Base-by-base conservation (phyloP, 2,888 invertebrate genomes). In the Cryptocephalus moraei region DNA sequence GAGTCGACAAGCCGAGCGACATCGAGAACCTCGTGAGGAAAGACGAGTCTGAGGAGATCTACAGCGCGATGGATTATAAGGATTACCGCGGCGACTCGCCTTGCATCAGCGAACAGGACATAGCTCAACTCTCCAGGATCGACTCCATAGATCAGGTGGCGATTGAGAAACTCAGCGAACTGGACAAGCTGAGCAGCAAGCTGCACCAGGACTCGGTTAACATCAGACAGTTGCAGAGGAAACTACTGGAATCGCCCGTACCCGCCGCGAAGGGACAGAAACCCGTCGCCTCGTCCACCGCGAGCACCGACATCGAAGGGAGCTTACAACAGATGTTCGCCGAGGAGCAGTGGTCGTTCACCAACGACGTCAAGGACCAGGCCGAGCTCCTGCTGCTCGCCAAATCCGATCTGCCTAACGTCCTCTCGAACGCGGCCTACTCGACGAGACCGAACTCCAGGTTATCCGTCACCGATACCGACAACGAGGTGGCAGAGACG, bases 181-280 rank as follows among this genome's bases (percentile, higher is more conserved):
- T 86, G 69, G 86, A 86, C 75, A 78, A 83, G 67, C 68, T 86
- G 62, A 84, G 84, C 66, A 80, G 76, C 55, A 85, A 86, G 72
- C 75, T 86, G 64, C 83, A 85, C 60, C 83, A 84, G 71, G 86
- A 86, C 73, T 84, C 86, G 49, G 80, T 82, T 68, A 84, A 84
- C 69, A 75, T 86, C 60, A 83, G 84, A 71, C 84, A 86, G 67
- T 74, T 86, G 56, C 82, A 84, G 70, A 77, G 80, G 60, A 78
- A 82, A 68, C 72, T 85, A 55, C 73, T 82, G 63, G 83, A 81
- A 65, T 81, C 82, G 10, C 81, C 82, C 49, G 50, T 61, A 3
- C 46, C 50, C 8, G 59, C 53, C 45, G 50, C 58, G 22, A 53
- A 78, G 55, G 58, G 60, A 38, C 60, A 63, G 22, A 74, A 76